Base-by-base conservation (phyloP, 2,888 invertebrate species). In the Resseliella maxima region DNA sequence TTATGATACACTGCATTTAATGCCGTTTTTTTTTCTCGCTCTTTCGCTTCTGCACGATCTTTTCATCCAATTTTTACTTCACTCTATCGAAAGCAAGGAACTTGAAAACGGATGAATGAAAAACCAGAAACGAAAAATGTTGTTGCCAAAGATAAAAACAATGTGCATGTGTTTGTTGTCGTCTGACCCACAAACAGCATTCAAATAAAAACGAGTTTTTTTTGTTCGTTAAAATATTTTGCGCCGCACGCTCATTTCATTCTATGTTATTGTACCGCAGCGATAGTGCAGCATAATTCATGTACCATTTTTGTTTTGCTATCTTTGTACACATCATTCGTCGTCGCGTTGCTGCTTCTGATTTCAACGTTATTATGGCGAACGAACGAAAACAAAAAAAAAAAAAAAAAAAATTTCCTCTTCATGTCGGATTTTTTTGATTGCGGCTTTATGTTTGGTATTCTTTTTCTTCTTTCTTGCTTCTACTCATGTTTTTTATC, bases 81-180 rank as follows among this genome's bases (percentile, higher is more conserved):
- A n/a, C n/a, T n/a, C n/a, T n/a, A n/a, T n/a, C n/a, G n/a, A 12
- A 12, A 72, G 18, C 31, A 31, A 35, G 31, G 72, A 72, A 59
- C 59, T 59, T n/a, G 59, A 59, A 72, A 31, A 24, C 15, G 31
- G 72, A 72, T 72, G 72, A 72, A 72, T 72, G 72, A 18, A 72
- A 72, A 72, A 72, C 72, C 72, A 72, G 72, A 72, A 72, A 72
- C 31, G 8, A 72, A 72, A 72, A 72, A 41, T 8, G 12, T 24
- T 72, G 72, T 72, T 72, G 72, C 72, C 72, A 72, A 72, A 72
- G 72, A 72, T 31, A 72, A 72, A n/a, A 72, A 72, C 24, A 50
- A n/a, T 24, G 24, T 27, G 31, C n/a, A n/a, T n/a, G n/a, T n/a
- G n/a, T n/a, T n/a, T n/a, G n/a, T n/a, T 72, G 31, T 72, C 72